phyloP scores from a whole-genome alignment of 1,140 invertebrate genomes.

The Papilio polyxenes region DNA sequence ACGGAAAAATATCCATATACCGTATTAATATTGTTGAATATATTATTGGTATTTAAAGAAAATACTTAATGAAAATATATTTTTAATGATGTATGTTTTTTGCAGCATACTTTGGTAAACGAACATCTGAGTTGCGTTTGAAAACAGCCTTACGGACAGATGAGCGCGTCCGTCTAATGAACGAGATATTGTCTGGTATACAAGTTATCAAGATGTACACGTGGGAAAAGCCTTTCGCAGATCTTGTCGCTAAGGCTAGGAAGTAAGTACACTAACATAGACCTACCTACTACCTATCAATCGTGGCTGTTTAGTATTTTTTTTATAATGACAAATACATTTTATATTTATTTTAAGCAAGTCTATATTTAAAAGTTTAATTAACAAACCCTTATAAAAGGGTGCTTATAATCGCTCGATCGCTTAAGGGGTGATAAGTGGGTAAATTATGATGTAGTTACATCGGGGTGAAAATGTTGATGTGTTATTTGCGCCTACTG shows the following conservation, averaged over 20 bases:
- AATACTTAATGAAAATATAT: too few relatives aligned
- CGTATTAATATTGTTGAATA: neutral
- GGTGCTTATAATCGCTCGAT: too few relatives aligned
- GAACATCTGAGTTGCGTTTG: constrained; percentile 80
- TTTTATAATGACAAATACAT: neutral
- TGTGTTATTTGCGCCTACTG: neutral
- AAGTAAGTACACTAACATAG: constrained; percentile 77
- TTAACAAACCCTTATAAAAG: too few relatives aligned
- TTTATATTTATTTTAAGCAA: neutral
- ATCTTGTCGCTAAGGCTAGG: constrained; percentile 82
- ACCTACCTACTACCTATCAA: neutral
- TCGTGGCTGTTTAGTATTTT: neutral
- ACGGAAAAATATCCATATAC: neutral
- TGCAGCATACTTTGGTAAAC: constrained; percentile 81
- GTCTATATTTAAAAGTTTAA: neutral
- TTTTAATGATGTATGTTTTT: constrained; percentile 33
- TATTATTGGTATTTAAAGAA: too few relatives aligned
- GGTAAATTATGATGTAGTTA: too few relatives aligned
- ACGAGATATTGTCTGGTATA: constrained; percentile 89
- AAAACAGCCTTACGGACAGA: constrained; percentile 86
- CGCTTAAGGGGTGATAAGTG: too few relatives aligned
- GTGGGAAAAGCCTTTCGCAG: constrained; percentile 87
- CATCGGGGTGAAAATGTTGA: neutral
- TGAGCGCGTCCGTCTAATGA: constrained; percentile 90
- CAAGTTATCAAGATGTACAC: constrained; percentile 92